Evolutionary conservation across 2,888 invertebrate species (phyloP).

Genomic region (Danaus chrysippus): DNA sequence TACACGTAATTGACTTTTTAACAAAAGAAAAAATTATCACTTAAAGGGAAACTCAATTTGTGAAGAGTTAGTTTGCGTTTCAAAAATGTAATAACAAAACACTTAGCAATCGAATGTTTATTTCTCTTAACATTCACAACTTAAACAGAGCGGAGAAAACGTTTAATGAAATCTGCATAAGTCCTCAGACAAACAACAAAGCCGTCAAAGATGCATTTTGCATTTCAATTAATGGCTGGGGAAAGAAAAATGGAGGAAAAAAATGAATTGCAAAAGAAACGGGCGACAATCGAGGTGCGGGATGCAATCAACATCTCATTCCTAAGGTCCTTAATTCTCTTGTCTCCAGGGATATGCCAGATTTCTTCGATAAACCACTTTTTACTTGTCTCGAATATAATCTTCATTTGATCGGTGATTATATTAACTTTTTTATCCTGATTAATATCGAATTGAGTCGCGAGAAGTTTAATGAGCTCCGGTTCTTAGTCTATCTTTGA

Average conservation of each 20-base stretch:
- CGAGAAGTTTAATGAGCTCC: constrained; percentile 60
- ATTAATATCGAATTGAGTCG: constrained; percentile 54
- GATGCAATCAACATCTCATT: constrained; percentile 77
- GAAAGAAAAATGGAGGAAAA: constrained; percentile 39
- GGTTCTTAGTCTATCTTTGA: constrained; percentile 37
- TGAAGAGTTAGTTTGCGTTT: no score
- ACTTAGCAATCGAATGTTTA: constrained; percentile 38
- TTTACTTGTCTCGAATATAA: no score
- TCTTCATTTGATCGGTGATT: constrained; percentile 61
- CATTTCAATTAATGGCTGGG: constrained; percentile 51
- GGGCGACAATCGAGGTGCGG: constrained; percentile 58
- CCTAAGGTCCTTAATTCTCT: constrained; percentile 67
- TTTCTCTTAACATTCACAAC: constrained; percentile 32
- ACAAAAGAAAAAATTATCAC: constrained; percentile 21
- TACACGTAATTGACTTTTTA: constrained; percentile 21
- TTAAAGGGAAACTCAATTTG: no score
- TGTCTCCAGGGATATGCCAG: constrained; percentile 51
- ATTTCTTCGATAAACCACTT: no score
- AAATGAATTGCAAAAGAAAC: no score
- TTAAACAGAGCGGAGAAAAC: constrained; percentile 36
- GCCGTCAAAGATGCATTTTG: constrained; percentile 57
- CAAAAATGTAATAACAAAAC: constrained; percentile 35
- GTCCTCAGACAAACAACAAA: no score
- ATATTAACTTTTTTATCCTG: constrained; percentile 58
- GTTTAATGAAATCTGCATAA: constrained; percentile 53